phyloP scores from a whole-genome alignment of 2,113 vertebrate species.

The Rhea pennata region DNA sequence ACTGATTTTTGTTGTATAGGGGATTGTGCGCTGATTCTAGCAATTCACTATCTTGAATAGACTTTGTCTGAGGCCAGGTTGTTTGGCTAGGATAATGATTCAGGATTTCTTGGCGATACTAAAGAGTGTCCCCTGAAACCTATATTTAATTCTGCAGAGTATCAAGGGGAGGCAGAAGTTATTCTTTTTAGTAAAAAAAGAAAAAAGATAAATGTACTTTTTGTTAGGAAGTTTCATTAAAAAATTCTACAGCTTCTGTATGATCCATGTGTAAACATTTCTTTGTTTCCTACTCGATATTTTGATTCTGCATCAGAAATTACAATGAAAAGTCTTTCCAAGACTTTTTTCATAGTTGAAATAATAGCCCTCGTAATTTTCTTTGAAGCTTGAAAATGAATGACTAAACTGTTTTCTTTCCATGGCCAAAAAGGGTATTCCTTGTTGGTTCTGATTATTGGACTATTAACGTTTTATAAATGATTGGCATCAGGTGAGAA shows the following conservation, averaged over 20 bases:
- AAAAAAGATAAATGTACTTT: not conserved
- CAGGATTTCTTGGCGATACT: not conserved
- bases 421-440: not conserved
- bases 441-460: not conserved
- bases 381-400: not conserved
- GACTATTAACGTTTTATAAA: not conserved
- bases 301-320: not conserved
- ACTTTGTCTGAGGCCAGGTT: not conserved
- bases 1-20: not conserved
- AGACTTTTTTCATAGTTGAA: not conserved
- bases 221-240: not conserved
- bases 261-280: not conserved
- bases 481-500: not conserved
- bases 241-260: not conserved
- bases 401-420: not conserved
- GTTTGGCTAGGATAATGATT: not conserved
- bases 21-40: not conserved
- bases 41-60: not conserved
- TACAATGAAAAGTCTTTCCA: not conserved
- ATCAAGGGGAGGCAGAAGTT: rapidly evolving
- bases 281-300: rapidly evolving
- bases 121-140: not conserved
- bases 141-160: not conserved
- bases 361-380: not conserved
- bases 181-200: not conserved